A percentile compares a stretch with the other conserved stretches of the same genome.
Evolutionary conservation across 2,797 vertebrate species (phyloP).

Genomic region (Typhlichthys eigenmanni): DNA sequence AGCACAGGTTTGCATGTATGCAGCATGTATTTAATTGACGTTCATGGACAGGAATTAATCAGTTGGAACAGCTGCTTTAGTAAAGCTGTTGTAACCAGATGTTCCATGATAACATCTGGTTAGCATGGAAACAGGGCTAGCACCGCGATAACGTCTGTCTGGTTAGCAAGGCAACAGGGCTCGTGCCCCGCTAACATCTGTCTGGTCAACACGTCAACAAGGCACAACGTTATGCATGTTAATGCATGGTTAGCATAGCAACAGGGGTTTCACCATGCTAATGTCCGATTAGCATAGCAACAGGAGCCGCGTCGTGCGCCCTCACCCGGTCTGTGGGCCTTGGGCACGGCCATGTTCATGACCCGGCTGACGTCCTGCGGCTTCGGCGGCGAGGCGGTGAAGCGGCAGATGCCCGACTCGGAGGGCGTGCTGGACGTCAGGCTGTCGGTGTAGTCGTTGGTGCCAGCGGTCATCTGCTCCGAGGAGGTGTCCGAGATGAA

Average conservation of each 20-base stretch:
- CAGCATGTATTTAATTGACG: slow-evolving; percentile 15
- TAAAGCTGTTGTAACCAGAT: no score
- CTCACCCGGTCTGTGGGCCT: slow-evolving; percentile 97
- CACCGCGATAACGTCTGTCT: background rate
- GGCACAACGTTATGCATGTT: background rate
- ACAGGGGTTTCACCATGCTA: background rate
- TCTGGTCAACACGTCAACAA: no score
- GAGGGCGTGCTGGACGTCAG: slow-evolving; percentile 98
- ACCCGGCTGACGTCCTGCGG: slow-evolving; percentile 95
- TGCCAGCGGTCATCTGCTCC: slow-evolving; percentile 96
- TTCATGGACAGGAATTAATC: slow-evolving; percentile 20
- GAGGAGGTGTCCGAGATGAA: slow-evolving; percentile 99
- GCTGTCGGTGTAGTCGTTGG: slow-evolving; percentile 98
- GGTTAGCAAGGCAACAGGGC: background rate
- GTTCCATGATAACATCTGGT: background rate
- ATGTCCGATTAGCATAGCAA: background rate
- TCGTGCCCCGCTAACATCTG: background rate
- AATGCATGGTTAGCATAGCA: background rate
- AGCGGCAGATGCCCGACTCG: slow-evolving; percentile 97
- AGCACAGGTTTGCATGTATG: slow-evolving; percentile 8
- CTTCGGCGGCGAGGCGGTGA: slow-evolving; percentile 96
- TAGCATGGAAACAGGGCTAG: background rate
- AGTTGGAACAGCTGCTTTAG: background rate
- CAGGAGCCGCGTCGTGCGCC: slow-evolving; percentile 10
- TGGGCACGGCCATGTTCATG: slow-evolving; percentile 95